These are phyloP conservation scores for Gonioctena quinquepunctata DNA, from an alignment of 1,140 invertebrate genomes.

Conservation along the genomic window DNA sequence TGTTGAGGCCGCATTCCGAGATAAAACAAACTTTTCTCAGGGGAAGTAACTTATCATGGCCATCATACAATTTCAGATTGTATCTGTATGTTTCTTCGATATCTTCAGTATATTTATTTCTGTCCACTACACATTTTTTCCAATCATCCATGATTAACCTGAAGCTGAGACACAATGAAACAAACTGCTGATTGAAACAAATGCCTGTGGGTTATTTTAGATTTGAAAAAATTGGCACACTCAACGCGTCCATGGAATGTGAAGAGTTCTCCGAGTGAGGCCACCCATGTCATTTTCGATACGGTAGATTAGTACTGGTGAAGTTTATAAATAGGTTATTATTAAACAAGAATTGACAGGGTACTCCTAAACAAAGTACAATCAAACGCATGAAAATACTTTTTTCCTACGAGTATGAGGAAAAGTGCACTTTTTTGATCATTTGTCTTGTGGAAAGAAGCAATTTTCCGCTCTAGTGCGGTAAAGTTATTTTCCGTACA, in stretches of 20 bases:
- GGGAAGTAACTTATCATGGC: slow-evolving; percentile 18
- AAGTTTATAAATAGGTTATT: too few relatives aligned
- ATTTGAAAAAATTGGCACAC: not conserved
- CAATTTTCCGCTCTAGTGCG: too few relatives aligned
- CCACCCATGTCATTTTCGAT: too few relatives aligned
- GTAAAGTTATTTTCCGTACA: too few relatives aligned
- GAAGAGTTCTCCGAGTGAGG: too few relatives aligned
- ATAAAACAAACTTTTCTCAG: slow-evolving; percentile 24
- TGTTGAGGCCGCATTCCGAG: slow-evolving; percentile 13
- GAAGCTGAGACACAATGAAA: not conserved
- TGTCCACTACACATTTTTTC: not conserved
- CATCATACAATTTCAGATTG: slow-evolving; percentile 23
- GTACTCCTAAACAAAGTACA: too few relatives aligned
- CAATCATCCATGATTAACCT: not conserved
- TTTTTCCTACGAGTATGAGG: too few relatives aligned
- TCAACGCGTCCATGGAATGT: not conserved
- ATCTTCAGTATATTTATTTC: slow-evolving; percentile 1
- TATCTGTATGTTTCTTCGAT: slow-evolving; percentile 21
- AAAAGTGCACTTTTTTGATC: too few relatives aligned
- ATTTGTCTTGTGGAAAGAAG: too few relatives aligned
- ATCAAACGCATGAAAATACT: too few relatives aligned
- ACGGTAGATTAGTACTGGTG: too few relatives aligned
- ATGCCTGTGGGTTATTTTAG: not conserved
- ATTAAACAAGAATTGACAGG: too few relatives aligned
- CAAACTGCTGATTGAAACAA: not conserved